Conservation (phyloP, 2,888 invertebrate species). For the Diadegma fenestrale region DNA sequence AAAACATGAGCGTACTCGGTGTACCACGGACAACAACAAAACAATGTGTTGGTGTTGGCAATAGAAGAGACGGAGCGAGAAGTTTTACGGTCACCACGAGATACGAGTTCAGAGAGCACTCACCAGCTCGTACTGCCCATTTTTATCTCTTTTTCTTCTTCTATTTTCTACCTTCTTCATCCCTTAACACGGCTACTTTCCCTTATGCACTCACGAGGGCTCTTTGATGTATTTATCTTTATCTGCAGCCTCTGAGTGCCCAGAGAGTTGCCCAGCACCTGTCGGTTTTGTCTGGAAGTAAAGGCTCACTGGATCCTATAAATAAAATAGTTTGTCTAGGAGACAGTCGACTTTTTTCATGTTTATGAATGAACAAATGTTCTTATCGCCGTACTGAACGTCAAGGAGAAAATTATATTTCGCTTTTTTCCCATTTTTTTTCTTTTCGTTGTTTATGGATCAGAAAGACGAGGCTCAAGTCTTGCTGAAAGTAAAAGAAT, state of each 20-base stretch:
- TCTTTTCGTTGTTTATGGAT: not conserved
- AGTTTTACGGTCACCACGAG: constrained; percentile 60
- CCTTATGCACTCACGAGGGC: constrained; percentile 40
- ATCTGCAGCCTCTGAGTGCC: constrained; percentile 18
- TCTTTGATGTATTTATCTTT: constrained; percentile 22
- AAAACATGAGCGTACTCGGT: constrained; percentile 23
- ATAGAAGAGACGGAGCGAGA: constrained; percentile 47
- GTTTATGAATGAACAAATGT: not conserved
- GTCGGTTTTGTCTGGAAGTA: not conserved
- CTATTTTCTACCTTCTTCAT: constrained; percentile 45
- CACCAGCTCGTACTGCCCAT: constrained; percentile 55
- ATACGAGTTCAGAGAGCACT: constrained; percentile 66
- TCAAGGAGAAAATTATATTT: not conserved
- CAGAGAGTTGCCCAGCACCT: not conserved
- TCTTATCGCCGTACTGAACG: not conserved
- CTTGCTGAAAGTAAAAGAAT: not conserved
- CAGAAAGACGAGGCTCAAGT: constrained; percentile 12
- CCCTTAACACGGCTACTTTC: constrained; percentile 38
- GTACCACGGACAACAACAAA: constrained; percentile 38
- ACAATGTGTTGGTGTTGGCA: constrained; percentile 51
- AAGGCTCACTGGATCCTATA: not conserved
- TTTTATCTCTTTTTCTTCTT: constrained; percentile 41
- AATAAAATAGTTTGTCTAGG: not conserved
- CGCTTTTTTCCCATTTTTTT: not conserved
- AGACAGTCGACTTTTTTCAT: not conserved